Evolutionary conservation across 1,140 invertebrate genomes (phyloP).

Genomic region (Gonatopus flavifemur): DNA sequence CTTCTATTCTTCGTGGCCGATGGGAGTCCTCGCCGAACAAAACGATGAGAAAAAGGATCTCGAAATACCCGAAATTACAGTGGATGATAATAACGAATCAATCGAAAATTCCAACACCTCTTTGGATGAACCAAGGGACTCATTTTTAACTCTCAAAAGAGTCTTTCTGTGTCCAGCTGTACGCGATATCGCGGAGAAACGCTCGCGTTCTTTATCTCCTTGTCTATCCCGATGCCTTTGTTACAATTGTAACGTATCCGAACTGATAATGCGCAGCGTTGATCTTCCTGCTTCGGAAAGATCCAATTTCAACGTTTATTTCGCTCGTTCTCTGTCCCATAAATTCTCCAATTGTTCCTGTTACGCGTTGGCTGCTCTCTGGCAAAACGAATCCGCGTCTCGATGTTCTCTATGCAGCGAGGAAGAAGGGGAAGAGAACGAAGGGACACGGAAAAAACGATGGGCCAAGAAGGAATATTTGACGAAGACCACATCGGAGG

Average conservation of each 20-base stretch:
- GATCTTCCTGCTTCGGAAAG: conserved; percentile 44
- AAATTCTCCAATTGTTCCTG: conserved; percentile 48
- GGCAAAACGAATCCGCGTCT: background rate
- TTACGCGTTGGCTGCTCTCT: conserved; percentile 21
- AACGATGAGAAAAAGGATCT: too few relatives aligned
- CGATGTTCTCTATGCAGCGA: background rate
- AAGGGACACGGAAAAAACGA: too few relatives aligned
- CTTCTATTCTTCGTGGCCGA: too few relatives aligned
- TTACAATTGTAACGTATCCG: conserved; percentile 51
- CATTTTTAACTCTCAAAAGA: too few relatives aligned
- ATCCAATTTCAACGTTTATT: conserved; percentile 44
- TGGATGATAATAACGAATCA: too few relatives aligned
- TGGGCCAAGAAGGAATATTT: too few relatives aligned
- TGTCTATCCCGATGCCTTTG: conserved; percentile 37
- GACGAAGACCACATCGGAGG: too few relatives aligned
- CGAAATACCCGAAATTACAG: too few relatives aligned
- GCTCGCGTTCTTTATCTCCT: conserved; percentile 42
- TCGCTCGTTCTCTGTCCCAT: conserved; percentile 44
- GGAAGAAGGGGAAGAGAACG: too few relatives aligned
- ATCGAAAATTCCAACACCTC: too few relatives aligned
- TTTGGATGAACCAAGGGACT: too few relatives aligned
- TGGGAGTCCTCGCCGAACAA: too few relatives aligned
- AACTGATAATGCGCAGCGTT: conserved; percentile 43
- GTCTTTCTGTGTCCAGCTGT: background rate
- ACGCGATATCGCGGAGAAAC: conserved; percentile 10